A percentile compares a stretch with the other conserved stretches of the same genome.
Conservation (phyloP, 2,797 vertebrate species). For the Eospalax fontanierii region DNA sequence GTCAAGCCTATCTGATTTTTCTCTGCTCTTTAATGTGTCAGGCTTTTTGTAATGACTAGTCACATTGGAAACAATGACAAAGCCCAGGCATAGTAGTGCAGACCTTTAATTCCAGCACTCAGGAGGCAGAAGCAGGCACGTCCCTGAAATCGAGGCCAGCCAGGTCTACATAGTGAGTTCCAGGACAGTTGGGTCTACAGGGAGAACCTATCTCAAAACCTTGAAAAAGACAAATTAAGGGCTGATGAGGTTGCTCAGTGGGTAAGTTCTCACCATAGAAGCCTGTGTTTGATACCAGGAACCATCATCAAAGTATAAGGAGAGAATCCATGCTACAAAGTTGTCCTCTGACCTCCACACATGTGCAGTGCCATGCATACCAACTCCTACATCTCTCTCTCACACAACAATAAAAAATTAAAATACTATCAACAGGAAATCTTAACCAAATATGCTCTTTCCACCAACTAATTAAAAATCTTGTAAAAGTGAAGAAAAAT, state of each 20-base stretch:
- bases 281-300: not conserved
- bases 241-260: not conserved
- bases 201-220: no score
- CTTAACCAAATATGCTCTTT: slow-evolving; percentile 55
- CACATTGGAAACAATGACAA: slow-evolving; percentile 8
- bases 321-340: no score
- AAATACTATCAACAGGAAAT: slow-evolving; percentile 35
- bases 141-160: no score
- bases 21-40: slow-evolving; percentile 43
- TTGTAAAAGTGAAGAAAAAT: slow-evolving; percentile 56
- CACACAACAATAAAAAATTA: no score
- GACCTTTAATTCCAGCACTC: no score
- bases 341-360: not conserved
- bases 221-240: no score
- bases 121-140: no score
- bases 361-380: not conserved
- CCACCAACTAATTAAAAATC: not conserved
- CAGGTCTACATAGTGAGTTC: no score
- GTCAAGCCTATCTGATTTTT: not conserved
- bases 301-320: not conserved
- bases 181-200: no score
- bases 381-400: no score
- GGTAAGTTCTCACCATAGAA: not conserved
- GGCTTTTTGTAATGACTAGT: not conserved
- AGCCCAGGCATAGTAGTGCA: no score